Conservation (phyloP, 2,113 vertebrate genomes). For the Andinoacara biseriatus region DNA sequence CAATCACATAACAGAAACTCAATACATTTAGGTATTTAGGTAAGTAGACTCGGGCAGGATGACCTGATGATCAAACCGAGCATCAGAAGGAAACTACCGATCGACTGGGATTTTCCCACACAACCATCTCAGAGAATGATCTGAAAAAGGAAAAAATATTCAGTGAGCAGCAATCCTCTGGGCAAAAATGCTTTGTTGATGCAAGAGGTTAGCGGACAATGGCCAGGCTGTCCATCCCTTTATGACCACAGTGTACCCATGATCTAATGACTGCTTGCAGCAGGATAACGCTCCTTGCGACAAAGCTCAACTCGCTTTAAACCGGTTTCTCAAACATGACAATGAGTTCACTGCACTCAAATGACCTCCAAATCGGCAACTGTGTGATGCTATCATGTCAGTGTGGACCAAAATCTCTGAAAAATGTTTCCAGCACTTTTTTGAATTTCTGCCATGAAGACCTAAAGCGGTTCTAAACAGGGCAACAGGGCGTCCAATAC, state of each 20-base stretch:
- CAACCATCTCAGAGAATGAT: neutral
- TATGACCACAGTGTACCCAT: neutral
- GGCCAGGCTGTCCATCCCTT: neutral
- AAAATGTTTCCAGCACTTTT: neutral
- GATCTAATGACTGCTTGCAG: neutral
- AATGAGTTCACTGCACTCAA: neutral
- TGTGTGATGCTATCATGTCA: neutral
- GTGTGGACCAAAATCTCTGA: neutral
- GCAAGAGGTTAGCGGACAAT: neutral
- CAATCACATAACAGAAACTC: too few species aligned
- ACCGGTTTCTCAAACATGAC: too few species aligned
- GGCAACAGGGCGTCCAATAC: neutral
- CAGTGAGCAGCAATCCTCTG: neutral
- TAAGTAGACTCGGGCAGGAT: too few species aligned
- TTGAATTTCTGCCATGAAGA: neutral
- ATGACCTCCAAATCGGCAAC: neutral
- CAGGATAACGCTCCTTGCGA: neutral
- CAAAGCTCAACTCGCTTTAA: neutral
- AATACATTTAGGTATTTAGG: too few species aligned
- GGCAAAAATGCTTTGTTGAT: neutral
- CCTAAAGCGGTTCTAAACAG: neutral
- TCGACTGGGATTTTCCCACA: too few species aligned
- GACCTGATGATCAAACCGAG: too few species aligned
- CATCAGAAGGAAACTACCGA: neutral
- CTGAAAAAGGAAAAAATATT: neutral